A percentile compares a stretch with the other conserved stretches of the same genome.
Conservation (phyloP, 1,140 invertebrate genomes). For the Papilio helenus region DNA sequence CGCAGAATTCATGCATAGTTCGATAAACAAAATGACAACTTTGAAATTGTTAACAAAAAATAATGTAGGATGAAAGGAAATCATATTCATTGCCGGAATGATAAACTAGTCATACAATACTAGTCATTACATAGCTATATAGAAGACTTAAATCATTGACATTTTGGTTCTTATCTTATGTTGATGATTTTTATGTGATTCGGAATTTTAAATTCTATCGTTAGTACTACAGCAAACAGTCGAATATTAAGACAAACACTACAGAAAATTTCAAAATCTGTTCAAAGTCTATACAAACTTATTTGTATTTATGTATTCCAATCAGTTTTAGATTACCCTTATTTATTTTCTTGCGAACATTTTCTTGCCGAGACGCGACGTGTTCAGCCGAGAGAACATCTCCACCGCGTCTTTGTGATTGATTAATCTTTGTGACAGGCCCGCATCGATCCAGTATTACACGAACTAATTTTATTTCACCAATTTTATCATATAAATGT, state of each 20-base stretch:
- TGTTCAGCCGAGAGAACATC: conserved; percentile 26
- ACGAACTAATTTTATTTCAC: conserved; percentile 5
- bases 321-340: conserved; percentile 35
- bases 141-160: neutral
- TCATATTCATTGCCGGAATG: neutral
- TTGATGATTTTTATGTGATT: neutral
- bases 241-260: neutral
- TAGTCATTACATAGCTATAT: neutral
- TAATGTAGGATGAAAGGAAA: neutral
- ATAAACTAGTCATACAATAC: neutral
- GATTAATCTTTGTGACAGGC: conserved; percentile 36
- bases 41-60: neutral
- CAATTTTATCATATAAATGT: neutral
- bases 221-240: neutral
- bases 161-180: neutral
- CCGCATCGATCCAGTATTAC: conserved; percentile 26
- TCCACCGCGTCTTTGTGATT: conserved; percentile 34
- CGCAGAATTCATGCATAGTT: neutral
- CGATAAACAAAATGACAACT: neutral
- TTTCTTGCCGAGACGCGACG: neutral
- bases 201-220: too few relatives aligned
- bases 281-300: conserved; percentile 3
- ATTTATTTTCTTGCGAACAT: conserved; percentile 37
- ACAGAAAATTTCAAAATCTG: neutral
- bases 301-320: conserved; percentile 25